These are phyloP conservation scores for Calcarius lapponicus DNA, from an alignment of 2,797 vertebrate genomes.

Conservation along the genomic window DNA sequence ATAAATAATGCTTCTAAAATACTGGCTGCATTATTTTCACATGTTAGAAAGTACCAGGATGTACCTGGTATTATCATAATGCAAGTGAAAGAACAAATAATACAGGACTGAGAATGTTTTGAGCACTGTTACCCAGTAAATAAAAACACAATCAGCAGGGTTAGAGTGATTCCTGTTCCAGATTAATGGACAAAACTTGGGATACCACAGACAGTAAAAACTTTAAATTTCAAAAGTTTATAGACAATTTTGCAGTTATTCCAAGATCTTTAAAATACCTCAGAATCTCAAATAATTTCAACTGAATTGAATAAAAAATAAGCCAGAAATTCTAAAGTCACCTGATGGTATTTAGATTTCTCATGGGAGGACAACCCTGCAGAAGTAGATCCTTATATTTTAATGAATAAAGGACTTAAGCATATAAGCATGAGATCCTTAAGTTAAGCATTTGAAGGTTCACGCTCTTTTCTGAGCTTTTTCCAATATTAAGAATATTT, in stretches of 20 bases:
- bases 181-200: background rate
- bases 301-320: background rate
- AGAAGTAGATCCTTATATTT: background rate
- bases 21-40: background rate
- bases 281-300: background rate
- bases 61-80: background rate
- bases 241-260: background rate
- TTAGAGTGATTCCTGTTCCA: accelerated
- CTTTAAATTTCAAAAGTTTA: background rate
- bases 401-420: background rate
- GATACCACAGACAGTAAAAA: background rate
- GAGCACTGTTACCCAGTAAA: background rate
- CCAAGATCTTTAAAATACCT: background rate
- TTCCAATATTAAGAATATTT: background rate
- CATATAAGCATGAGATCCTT: background rate
- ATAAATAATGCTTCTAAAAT: background rate
- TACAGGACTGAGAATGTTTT: background rate
- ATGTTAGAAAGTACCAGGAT: background rate
- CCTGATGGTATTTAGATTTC: background rate
- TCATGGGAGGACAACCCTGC: background rate
- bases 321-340: background rate
- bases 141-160: background rate
- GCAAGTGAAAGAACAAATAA: background rate
- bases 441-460: background rate
- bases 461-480: background rate